A percentile compares a stretch with the other conserved stretches of the same genome.
phyloP scores from a whole-genome alignment of 1,140 invertebrate genomes.

The Halesus radiatus region DNA sequence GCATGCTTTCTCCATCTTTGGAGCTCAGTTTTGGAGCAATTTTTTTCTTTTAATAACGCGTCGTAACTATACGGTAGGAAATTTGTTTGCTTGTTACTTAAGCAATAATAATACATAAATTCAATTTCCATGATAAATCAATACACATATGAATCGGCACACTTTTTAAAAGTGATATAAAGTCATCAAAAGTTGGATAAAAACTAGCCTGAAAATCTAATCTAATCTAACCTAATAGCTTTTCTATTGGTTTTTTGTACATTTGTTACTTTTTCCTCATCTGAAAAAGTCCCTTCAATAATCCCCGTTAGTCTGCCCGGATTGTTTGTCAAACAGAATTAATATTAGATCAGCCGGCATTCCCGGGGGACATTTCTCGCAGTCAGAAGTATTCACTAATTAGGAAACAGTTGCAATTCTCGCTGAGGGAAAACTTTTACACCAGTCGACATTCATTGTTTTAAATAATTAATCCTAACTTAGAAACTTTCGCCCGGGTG shows the following conservation, averaged over 20 bases:
- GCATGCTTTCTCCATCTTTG: no score
- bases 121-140: no score
- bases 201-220: no score
- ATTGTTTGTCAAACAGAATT: slow-evolving; percentile 26
- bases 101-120: no score
- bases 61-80: not conserved
- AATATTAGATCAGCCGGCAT: slow-evolving; percentile 11
- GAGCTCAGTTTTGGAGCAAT: no score
- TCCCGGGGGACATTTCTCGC: slow-evolving; percentile 19
- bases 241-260: no score
- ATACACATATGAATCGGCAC: no score
- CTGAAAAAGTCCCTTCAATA: no score
- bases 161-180: no score
- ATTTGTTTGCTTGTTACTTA: not conserved
- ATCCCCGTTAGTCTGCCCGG: not conserved
- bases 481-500: not conserved
- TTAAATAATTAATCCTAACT: slow-evolving; percentile 38
- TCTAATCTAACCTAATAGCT: no score
- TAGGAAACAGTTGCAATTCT: slow-evolving; percentile 32
- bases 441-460: slow-evolving; percentile 24
- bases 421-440: slow-evolving; percentile 21
- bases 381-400: slow-evolving; percentile 22
- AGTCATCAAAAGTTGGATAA: no score
- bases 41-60: not conserved
- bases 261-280: no score